These are phyloP conservation scores for Patella pellucida DNA, from an alignment of 2,888 invertebrate genomes.

Conservation along the genomic window DNA sequence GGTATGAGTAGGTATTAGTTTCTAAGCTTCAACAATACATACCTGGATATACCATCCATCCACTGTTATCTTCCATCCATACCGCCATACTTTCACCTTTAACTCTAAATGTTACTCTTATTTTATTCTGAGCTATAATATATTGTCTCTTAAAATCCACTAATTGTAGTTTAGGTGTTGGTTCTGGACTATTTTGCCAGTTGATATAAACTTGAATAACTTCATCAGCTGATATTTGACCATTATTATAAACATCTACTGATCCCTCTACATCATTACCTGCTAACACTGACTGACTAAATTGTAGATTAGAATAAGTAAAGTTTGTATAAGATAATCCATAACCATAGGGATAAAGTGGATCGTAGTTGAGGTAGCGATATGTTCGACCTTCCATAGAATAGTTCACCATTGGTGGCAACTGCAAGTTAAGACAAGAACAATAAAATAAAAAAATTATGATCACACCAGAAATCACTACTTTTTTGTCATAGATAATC, in stretches of 20 bases:
- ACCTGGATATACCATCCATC: constrained; percentile 54
- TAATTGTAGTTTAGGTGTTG: constrained; percentile 53
- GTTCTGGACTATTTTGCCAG: constrained; percentile 50
- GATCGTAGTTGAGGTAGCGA: constrained; percentile 53
- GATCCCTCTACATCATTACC: constrained; percentile 46
- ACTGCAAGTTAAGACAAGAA: constrained; percentile 22
- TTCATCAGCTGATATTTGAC: constrained; percentile 53
- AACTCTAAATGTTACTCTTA: constrained; percentile 36
- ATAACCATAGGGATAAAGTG: constrained; percentile 60
- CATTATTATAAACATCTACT: constrained; percentile 51
- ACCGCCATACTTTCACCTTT: constrained; percentile 50
- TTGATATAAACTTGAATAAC: constrained; percentile 60
- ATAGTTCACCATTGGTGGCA: constrained; percentile 45
- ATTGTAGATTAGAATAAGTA: constrained; percentile 35
- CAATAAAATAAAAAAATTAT: too few relatives aligned
- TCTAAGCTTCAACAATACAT: background rate
- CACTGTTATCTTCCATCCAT: constrained; percentile 43
- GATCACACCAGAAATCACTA: too few relatives aligned
- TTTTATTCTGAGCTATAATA: constrained; percentile 30
- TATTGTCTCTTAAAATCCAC: constrained; percentile 47
- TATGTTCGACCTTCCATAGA: constrained; percentile 58
- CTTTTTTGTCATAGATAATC: too few relatives aligned
- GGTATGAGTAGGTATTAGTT: too few relatives aligned
- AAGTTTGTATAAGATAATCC: constrained; percentile 53
- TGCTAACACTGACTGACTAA: constrained; percentile 35